Evolutionary conservation across 92 coral and sea anemone genomes (phyloP).

Genomic region (Porites evermanni): DNA sequence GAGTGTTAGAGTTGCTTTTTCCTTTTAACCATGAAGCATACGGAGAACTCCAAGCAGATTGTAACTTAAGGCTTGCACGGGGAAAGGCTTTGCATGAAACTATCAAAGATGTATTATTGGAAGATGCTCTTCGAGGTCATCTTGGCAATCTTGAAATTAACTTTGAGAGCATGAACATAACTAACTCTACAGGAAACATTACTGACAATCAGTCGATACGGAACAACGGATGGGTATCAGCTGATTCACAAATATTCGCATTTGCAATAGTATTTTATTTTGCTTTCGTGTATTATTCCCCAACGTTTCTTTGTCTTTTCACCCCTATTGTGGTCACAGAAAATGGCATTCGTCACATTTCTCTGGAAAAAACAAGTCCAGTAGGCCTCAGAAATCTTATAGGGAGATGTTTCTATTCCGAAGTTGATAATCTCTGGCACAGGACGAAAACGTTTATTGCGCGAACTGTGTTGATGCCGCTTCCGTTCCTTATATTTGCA

Average conservation of each 20-base stretch:
- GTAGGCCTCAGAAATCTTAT: constrained; percentile 3
- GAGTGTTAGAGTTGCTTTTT: background rate
- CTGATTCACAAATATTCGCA: too few relatives aligned
- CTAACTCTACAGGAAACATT: too few relatives aligned
- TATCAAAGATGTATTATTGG: background rate
- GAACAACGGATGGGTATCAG: background rate
- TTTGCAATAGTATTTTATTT: background rate
- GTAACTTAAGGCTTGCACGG: background rate
- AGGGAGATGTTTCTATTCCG: constrained; percentile 2
- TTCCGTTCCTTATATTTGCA: background rate
- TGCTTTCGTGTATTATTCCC: background rate
- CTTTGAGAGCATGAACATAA: background rate
- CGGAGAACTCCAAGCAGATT: background rate
- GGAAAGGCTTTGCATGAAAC: too few relatives aligned
- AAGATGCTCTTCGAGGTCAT: background rate
- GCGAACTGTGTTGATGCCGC: background rate
- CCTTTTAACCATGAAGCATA: background rate
- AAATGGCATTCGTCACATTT: background rate
- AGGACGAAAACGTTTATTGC: background rate
- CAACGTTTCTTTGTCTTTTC: constrained; percentile 14
- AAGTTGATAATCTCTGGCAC: background rate
- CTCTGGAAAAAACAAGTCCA: constrained; percentile 13
- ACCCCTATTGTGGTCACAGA: background rate
- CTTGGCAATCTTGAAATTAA: background rate
- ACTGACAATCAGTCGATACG: background rate